Evolutionary conservation across 2,888 invertebrate species (phyloP).

Genomic region (Sphaerophoria taeniata): DNA sequence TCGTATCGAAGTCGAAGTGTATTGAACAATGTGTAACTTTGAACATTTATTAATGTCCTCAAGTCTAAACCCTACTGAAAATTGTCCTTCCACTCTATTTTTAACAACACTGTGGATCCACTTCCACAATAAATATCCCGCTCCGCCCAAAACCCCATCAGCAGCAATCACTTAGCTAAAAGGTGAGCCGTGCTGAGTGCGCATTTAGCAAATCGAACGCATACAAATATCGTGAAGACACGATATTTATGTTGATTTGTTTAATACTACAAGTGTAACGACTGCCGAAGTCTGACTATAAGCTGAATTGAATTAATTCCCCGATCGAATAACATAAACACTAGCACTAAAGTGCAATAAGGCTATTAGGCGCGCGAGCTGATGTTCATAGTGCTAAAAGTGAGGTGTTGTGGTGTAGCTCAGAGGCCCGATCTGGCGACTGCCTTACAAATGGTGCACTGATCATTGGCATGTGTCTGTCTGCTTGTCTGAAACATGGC

Average conservation of each 20-base stretch:
- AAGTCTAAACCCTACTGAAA: too few species aligned
- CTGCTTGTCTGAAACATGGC: slow-evolving; percentile 35
- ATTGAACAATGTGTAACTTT: too few species aligned
- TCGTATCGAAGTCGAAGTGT: too few species aligned
- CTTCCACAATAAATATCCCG: background rate
- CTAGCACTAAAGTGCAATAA: slow-evolving; percentile 72
- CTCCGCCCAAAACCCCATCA: slow-evolving; percentile 17
- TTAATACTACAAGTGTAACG: slow-evolving; percentile 75
- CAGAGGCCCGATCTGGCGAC: slow-evolving; percentile 36
- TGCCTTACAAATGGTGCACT: slow-evolving; percentile 72
- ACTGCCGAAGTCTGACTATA: slow-evolving; percentile 70
- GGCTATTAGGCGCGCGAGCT: slow-evolving; percentile 69
- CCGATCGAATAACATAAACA: slow-evolving; percentile 74
- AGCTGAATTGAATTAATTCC: slow-evolving; percentile 72
- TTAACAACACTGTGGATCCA: too few species aligned
- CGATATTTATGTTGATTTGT: slow-evolving; percentile 75
- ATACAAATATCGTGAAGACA: slow-evolving; percentile 70
- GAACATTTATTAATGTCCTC: too few species aligned
- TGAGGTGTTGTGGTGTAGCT: background rate
- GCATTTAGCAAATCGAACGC: slow-evolving; percentile 66
- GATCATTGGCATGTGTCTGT: slow-evolving; percentile 75
- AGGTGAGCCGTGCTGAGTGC: too few species aligned
- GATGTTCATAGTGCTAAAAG: slow-evolving; percentile 6
- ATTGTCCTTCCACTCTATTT: too few species aligned
- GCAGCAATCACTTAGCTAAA: background rate